These are phyloP conservation scores for Trichonephila inaurata DNA, from an alignment of 1,140 invertebrate species.

Conservation along the genomic window DNA sequence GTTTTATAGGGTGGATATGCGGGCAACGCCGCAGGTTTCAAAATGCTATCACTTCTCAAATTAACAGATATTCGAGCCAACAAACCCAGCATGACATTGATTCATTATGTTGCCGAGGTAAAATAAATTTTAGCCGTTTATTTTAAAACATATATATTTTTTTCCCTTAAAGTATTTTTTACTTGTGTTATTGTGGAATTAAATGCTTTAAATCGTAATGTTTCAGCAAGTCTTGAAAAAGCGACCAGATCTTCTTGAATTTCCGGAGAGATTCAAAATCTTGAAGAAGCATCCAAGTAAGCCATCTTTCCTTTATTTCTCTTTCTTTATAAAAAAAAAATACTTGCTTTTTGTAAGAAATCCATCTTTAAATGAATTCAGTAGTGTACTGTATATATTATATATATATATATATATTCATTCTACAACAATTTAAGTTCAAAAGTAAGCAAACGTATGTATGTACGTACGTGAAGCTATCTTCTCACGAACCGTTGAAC, in stretches of 20 bases:
- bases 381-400: no score
- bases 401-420: no score
- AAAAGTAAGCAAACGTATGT: no score
- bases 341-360: no score
- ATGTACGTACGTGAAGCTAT: no score
- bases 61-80: conserved; percentile 97
- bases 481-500: no score
- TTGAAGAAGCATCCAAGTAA: conserved; percentile 95
- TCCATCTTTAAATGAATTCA: no score
- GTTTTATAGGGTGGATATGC: conserved; percentile 92
- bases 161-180: not conserved
- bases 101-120: conserved; percentile 91
- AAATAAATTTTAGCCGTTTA: not conserved
- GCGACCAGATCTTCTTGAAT: conserved; percentile 86
- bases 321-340: no score
- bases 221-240: conserved; percentile 91
- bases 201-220: not conserved
- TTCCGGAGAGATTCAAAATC: conserved; percentile 89
- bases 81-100: conserved; percentile 97
- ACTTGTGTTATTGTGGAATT: not conserved
- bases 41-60: conserved; percentile 95
- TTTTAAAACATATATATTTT: not conserved
- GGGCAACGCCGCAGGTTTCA: conserved; percentile 97
- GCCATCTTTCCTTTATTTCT: conserved; percentile 77
- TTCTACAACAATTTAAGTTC: no score